Evolutionary conservation across 2,888 invertebrate genomes (phyloP), one percentile per base, ranked within the genome.

Genomic region (Drosophila affinis): DNA sequence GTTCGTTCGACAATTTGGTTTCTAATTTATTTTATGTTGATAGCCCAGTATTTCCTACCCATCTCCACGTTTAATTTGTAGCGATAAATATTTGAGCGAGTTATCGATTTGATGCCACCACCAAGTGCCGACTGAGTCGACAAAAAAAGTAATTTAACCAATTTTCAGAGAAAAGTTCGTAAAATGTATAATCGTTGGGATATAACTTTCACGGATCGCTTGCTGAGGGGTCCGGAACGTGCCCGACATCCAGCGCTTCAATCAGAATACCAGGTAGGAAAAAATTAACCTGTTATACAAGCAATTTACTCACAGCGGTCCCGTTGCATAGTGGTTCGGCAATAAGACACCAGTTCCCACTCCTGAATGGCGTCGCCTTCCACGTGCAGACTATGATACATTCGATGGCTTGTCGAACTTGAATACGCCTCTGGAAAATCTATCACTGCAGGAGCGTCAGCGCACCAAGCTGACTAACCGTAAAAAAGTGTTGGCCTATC

Each of bases 11-110:
- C 27, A 46, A 59, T 45, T 49, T 47, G 47, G 7, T 49, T 55
- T 21, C 53, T 77, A 78, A 78, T 78, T 76, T 59, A 52, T 64
- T 59, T 59, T 17, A 61, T 32, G 61, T 61, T 64, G 53, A 59
- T 62, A 34, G 53, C 24, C 39, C 17, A 45, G 56, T 14, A 57
- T 57, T 57, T 48, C 44, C 7, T 29, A 27, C 27, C 29, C 46
- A 14, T 10, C 14, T 3, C 17, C 9, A 21, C 7, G 18, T 49
- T 57, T 77, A 52, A 55, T 74, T 54, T 34, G 27, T 9, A 14
- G 9, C 55, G 14, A 39, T 39, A 3, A 3, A n/a, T 39, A 39
- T 12, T 29, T 14, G 10, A 48, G 64, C 39, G 24, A 21, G 62
- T 48, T 9, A 9, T 48, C 21, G 14, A 48, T 24, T 44, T 9